Conservation (phyloP, 2,797 vertebrate species). For the Ara ararauna region DNA sequence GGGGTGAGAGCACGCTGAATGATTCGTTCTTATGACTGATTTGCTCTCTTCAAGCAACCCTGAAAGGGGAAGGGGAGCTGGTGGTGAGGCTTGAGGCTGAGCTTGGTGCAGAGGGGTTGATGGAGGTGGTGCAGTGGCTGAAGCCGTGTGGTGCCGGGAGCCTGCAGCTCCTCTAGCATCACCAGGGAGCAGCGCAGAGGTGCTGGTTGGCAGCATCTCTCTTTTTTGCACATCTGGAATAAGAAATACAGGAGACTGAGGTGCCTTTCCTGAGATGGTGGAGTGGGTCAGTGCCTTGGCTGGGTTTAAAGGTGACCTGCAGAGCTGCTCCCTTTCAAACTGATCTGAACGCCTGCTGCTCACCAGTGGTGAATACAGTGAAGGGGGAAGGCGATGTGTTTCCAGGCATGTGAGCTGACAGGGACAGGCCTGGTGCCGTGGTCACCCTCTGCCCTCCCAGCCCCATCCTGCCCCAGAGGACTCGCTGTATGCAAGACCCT, state of each 20-base stretch:
- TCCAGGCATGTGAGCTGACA: background rate
- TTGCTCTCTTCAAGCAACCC: background rate
- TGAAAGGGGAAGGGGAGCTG: background rate
- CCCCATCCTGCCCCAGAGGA: background rate
- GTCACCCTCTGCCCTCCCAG: background rate
- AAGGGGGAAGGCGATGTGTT: background rate
- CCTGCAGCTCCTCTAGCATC: background rate
- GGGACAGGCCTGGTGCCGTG: fast-evolving
- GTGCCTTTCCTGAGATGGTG: background rate
- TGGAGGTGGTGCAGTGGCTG: background rate
- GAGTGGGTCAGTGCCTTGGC: background rate
- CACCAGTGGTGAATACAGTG: fast-evolving
- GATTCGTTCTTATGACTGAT: background rate
- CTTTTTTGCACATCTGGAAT: background rate
- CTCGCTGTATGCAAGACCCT: background rate
- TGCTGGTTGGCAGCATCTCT: background rate
- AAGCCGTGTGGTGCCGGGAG: background rate
- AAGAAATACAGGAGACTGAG: fast-evolving
- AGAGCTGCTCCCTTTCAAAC: background rate
- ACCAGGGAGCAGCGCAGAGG: background rate
- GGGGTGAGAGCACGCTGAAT: background rate
- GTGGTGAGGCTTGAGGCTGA: background rate
- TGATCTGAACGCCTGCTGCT: background rate
- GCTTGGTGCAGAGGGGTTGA: background rate
- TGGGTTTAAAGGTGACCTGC: background rate